phyloP scores from a whole-genome alignment of 2,113 vertebrate species.

The Marcusenius ussheri region DNA sequence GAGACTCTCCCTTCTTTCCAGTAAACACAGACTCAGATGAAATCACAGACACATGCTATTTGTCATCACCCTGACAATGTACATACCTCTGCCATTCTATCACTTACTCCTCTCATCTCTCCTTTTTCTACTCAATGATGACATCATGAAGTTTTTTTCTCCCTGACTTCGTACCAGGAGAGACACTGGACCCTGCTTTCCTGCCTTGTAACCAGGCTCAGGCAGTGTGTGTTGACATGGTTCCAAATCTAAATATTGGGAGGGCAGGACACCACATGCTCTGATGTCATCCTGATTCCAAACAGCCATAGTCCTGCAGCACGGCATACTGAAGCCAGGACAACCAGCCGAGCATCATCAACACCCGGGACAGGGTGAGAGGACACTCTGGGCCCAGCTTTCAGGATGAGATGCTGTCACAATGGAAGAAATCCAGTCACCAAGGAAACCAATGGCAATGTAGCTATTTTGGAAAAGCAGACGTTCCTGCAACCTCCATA shows the following conservation, averaged over 20 bases:
- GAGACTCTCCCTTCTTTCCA: conserved; percentile 3
- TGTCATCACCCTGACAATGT: conserved; percentile 32
- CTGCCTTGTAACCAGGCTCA: neutral
- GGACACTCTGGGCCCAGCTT: conserved; percentile 34
- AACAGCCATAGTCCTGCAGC: neutral
- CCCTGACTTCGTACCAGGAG: neutral
- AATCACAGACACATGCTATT: conserved; percentile 25
- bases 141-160: neutral
- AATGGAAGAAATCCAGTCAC: conserved; percentile 32
- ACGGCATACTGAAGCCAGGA: neutral
- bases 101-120: neutral
- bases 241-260: neutral
- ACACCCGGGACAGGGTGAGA: neutral
- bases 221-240: neutral
- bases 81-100: neutral
- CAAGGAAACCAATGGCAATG: conserved; percentile 14
- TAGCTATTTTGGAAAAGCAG: neutral
- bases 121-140: neutral
- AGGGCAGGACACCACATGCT: neutral
- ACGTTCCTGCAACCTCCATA: neutral
- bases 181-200: neutral
- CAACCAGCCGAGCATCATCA: neutral
- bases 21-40: conserved; percentile 24
- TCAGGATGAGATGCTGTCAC: conserved; percentile 44
- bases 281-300: neutral